phyloP scores from a whole-genome alignment of 1,140 invertebrate species.

The Drosophila sp. region DNA sequence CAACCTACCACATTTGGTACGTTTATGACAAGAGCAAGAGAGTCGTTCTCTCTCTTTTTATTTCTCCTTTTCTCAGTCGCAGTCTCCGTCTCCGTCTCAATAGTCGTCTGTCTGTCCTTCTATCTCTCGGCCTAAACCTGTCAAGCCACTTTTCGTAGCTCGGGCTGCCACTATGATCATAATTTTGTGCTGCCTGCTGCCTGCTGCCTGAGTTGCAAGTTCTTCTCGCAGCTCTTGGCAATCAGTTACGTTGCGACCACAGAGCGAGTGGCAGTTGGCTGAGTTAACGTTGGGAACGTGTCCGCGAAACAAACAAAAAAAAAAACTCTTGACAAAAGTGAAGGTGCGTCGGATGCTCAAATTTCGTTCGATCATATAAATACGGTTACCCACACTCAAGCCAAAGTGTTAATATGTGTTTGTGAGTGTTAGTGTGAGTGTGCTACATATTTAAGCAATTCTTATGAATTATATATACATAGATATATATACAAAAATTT shows the following conservation, averaged over 20 bases:
- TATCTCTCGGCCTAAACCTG: constrained; percentile 53
- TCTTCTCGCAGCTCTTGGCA: constrained; percentile 26
- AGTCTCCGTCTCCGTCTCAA: background rate
- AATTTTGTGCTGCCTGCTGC: constrained; percentile 63
- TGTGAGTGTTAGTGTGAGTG: constrained; percentile 3
- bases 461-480: constrained; percentile 15
- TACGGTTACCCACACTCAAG: constrained; percentile 35
- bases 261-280: constrained; percentile 58
- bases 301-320: constrained; percentile 33
- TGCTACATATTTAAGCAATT: constrained; percentile 20
- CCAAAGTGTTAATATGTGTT: background rate
- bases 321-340: constrained; percentile 61
- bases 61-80: constrained; percentile 12
- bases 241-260: constrained; percentile 67
- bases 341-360: constrained; percentile 62
- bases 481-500: constrained; percentile 1
- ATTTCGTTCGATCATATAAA: constrained; percentile 37
- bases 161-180: constrained; percentile 53
- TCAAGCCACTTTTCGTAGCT: constrained; percentile 59
- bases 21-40: constrained; percentile 57
- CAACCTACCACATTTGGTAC: constrained; percentile 61
- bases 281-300: constrained; percentile 34
- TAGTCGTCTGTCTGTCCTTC: constrained; percentile 12
- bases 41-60: constrained; percentile 12
- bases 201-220: constrained; percentile 36